Percentiles rank a stretch among this genome's conserved stretches.
Evolutionary conservation across 2,888 invertebrate genomes (phyloP).

Genomic region (Branchellion lobata): DNA sequence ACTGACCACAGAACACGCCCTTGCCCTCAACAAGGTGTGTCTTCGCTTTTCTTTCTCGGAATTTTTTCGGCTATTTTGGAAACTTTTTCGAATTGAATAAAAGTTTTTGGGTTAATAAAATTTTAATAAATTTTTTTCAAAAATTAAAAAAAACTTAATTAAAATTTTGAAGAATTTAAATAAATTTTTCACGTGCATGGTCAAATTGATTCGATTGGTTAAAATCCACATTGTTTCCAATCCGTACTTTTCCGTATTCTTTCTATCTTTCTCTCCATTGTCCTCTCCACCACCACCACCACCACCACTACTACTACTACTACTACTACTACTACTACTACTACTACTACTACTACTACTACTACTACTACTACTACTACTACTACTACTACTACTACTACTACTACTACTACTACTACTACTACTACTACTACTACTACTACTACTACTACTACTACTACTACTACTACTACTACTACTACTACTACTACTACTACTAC

Average conservation of each 20-base stretch:
- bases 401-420: conserved; percentile 36
- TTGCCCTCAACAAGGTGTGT: not conserved
- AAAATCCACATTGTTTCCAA: too few relatives aligned
- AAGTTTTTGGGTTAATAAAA: too few relatives aligned
- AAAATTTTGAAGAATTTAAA: too few relatives aligned
- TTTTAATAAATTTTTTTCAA: too few relatives aligned
- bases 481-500: conserved; percentile 18
- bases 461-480: conserved; percentile 33
- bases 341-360: conserved; percentile 31
- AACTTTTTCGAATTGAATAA: too few relatives aligned
- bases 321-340: conserved; percentile 39
- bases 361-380: conserved; percentile 27
- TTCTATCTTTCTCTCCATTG: not conserved
- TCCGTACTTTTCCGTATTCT: not conserved
- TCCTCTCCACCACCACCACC: conserved; percentile 8
- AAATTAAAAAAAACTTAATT: too few relatives aligned
- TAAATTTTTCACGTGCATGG: too few relatives aligned
- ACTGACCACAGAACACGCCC: not conserved
- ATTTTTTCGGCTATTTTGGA: too few relatives aligned
- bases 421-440: conserved; percentile 35
- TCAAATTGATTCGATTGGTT: too few relatives aligned
- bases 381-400: conserved; percentile 34
- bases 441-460: conserved; percentile 38
- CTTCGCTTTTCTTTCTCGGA: not conserved
- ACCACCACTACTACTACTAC: conserved; percentile 25